These are phyloP conservation scores for Styela clava DNA, from an alignment of 23 tunicate genomes.

Conservation along the genomic window DNA sequence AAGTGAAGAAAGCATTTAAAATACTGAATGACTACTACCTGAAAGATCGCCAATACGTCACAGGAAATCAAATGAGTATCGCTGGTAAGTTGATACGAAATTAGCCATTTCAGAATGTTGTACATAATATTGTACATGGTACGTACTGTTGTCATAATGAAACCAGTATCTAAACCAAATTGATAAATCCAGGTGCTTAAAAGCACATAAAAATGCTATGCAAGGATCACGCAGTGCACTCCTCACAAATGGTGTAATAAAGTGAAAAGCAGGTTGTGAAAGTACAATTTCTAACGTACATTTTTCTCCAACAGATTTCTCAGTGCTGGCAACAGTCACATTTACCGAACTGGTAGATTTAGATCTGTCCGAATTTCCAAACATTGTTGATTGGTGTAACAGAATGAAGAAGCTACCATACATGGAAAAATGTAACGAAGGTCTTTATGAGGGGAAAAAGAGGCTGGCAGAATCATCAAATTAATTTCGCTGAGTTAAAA, in stretches of 20 bases:
- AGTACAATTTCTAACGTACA: background rate
- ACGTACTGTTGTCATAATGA: background rate
- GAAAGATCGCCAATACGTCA: background rate
- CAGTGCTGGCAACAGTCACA: conserved; percentile 10
- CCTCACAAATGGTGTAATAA: too few relatives aligned
- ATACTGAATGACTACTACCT: conserved; percentile 19
- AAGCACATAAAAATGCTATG: too few relatives aligned
- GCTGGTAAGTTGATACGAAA: conserved; percentile 17
- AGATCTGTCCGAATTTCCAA: conserved; percentile 24
- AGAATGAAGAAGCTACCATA: conserved; percentile 24
- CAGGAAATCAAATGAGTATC: conserved; percentile 21
- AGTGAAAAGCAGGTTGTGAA: background rate
- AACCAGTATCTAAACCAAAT: too few relatives aligned
- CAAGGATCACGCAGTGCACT: too few relatives aligned
- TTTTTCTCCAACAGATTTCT: conserved; percentile 27
- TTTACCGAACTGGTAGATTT: conserved; percentile 17
- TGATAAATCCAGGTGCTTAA: too few relatives aligned
- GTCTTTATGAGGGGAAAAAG: conserved; percentile 21
- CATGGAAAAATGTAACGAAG: conserved; percentile 20
- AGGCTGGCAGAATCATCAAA: background rate
- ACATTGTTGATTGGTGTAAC: background rate
- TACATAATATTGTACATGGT: background rate
- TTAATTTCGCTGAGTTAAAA: background rate
- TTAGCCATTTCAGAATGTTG: too few relatives aligned
- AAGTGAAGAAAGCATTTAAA: conserved; percentile 11